Base-by-base conservation (phyloP, 2,888 invertebrate genomes). In the Clanis bilineata region DNA sequence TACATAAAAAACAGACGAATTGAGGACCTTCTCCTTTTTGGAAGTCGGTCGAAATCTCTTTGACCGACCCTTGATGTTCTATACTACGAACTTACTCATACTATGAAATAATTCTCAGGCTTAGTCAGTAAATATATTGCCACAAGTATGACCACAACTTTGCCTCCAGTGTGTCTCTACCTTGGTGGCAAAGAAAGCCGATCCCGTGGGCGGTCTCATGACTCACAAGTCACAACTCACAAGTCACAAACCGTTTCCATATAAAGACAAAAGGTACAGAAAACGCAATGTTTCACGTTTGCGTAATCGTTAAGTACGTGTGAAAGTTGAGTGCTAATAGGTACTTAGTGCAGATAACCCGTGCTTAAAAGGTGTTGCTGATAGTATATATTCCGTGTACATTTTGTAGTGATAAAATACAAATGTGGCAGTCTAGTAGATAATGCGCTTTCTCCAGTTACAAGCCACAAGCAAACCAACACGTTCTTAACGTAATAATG, bases 281-380 rank as follows among this genome's bases (percentile, higher is more conserved):
- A 83, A 82, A 80, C 70, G 71, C 73, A 64, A 67, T 63, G 51
- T 39, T 43, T 36, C 38, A 60, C 63, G 75, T 80, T 86, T 85
- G 79, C 84, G 82, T 77, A 86, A 86, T 71, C 68, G 63, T 65
- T 64, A 59, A 56, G 39, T 66, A 70, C 64, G 77, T 80, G 85
- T 85, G 82, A 87, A 86, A 86, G 85, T 79, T 69, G 62, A 59
- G 70, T 69, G 68, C 70, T 77, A 83, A 83, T 81, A 77, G 72
- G 71, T 77, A 45, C 59, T 73, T 67, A 71, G 68, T 71, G 79
- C 68, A 65, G 76, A 80, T 79, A 81, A 79, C 73, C 68, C 28
- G 51, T 47, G 58, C 39, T 51, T 58, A 58, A 58, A 58, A 58
- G 58, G 58, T 38, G 47, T 38, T 58, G 39, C 47, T 47, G 58